phyloP scores from a whole-genome alignment of 2,888 invertebrate genomes.

The Sminthurinus aureus region DNA sequence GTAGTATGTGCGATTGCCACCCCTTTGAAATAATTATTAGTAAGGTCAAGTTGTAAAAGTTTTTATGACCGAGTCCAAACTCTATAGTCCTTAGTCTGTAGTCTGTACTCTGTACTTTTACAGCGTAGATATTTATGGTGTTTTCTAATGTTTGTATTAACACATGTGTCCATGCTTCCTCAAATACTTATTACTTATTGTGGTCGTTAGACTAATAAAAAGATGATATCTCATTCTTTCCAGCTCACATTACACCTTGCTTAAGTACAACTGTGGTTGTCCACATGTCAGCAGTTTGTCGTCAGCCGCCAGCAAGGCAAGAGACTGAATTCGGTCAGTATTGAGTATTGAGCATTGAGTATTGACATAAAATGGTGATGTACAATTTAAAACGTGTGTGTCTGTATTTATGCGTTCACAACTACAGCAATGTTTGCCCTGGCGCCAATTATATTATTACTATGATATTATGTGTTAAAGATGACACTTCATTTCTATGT shows the following conservation, averaged over 20 bases:
- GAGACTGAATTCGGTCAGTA: background rate
- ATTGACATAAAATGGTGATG: background rate
- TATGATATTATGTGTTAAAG: background rate
- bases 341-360: background rate
- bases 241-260: background rate
- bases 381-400: background rate
- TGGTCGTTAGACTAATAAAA: no score
- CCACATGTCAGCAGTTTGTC: background rate
- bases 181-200: background rate
- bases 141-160: no score
- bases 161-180: background rate
- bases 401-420: background rate
- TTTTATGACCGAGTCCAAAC: background rate
- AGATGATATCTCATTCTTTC: background rate
- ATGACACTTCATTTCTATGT: background rate
- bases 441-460: constrained; percentile 22
- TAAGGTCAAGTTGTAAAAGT: constrained; percentile 34
- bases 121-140: no score
- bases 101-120: no score
- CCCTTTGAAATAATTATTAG: background rate
- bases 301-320: background rate
- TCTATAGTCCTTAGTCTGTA: background rate
- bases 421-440: background rate
- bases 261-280: background rate
- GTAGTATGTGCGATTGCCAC: background rate